phyloP scores from a whole-genome alignment of 2,888 invertebrate genomes.

The Galerucella calmariensis region DNA sequence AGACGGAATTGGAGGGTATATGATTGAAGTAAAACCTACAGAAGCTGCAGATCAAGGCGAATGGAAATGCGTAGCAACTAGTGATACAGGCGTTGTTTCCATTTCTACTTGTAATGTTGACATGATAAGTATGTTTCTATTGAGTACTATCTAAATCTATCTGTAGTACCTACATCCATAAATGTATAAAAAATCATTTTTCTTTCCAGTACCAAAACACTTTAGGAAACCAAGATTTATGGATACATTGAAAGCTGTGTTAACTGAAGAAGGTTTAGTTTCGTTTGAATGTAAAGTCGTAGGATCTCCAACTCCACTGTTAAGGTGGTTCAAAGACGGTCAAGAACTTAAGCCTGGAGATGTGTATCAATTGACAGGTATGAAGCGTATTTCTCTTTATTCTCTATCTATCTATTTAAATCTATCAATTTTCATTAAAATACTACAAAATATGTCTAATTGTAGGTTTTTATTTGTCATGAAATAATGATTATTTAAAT shows the following conservation, averaged over 20 bases:
- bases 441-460: too few relatives aligned
- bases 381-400: too few relatives aligned
- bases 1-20: constrained; percentile 85
- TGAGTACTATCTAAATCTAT: too few relatives aligned
- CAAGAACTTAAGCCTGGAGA: constrained; percentile 92
- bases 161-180: too few relatives aligned
- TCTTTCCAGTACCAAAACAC: constrained; percentile 84
- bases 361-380: constrained; percentile 86
- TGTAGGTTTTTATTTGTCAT: too few relatives aligned
- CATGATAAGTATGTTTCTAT: constrained; percentile 78
- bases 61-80: constrained; percentile 90
- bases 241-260: constrained; percentile 88
- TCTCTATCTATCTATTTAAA: too few relatives aligned
- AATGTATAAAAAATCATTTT: background rate
- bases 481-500: too few relatives aligned
- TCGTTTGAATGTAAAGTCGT: constrained; percentile 95
- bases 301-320: constrained; percentile 87
- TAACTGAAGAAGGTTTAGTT: constrained; percentile 91
- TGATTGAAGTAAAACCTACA: constrained; percentile 78
- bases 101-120: constrained; percentile 79
- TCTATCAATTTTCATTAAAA: too few relatives aligned
- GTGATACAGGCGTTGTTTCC: constrained; percentile 78
- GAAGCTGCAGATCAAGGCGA: constrained; percentile 88
- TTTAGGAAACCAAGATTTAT: constrained; percentile 90
- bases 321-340: constrained; percentile 93